phyloP scores from a whole-genome alignment of 2,113 vertebrate species.

The Ochotona curzoniae region DNA sequence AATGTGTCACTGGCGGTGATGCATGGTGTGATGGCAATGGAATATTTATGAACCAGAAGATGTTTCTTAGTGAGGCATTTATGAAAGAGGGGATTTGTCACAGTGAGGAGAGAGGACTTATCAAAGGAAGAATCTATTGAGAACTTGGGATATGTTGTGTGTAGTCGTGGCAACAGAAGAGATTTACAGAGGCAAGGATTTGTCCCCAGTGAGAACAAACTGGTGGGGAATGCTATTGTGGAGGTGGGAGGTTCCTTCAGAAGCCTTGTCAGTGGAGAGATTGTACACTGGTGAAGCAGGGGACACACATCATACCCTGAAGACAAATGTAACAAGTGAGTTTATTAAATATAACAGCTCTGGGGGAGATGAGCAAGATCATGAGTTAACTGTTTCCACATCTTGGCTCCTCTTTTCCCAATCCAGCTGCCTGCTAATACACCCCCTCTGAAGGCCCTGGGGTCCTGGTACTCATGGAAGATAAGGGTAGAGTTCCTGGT shows the following conservation, averaged over 20 bases:
- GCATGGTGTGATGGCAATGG: not conserved
- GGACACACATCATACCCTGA: not conserved
- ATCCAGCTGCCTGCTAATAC: no score
- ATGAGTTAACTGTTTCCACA: no score
- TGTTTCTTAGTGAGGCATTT: slow-evolving; percentile 54
- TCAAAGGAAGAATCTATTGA: slow-evolving; percentile 49
- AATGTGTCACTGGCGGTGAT: not conserved
- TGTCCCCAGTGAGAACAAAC: not conserved
- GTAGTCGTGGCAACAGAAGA: slow-evolving; percentile 16
- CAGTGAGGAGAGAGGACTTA: slow-evolving; percentile 3
- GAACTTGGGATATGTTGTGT: slow-evolving; percentile 44
- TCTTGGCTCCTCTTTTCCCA: no score
- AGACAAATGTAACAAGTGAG: slow-evolving; percentile 17
- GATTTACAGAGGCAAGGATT: slow-evolving; percentile 43
- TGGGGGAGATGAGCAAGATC: not conserved
- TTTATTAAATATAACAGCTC: slow-evolving; percentile 47
- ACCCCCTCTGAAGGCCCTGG: no score
- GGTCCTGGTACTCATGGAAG: no score
- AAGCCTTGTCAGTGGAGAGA: not conserved
- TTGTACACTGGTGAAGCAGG: slow-evolving; percentile 18
- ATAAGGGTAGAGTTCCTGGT: no score
- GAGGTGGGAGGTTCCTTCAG: not conserved
- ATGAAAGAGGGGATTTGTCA: slow-evolving; percentile 45
- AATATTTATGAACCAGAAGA: slow-evolving; percentile 51
- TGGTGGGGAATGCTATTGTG: not conserved